Base-by-base conservation (phyloP, 2,888 invertebrate species). In the Osmoderma eremita region DNA sequence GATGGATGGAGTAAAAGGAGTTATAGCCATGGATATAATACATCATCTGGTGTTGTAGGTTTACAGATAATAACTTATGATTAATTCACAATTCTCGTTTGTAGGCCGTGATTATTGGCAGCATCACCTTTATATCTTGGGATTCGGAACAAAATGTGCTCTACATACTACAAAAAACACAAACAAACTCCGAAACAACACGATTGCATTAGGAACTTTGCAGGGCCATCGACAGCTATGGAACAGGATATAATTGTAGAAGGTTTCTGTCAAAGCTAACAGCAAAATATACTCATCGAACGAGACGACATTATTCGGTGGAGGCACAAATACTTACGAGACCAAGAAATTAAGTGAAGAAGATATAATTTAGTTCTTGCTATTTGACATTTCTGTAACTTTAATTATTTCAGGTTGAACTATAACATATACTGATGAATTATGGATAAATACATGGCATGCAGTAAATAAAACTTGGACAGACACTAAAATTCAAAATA, bases 11-110 rank as follows among this genome's bases (percentile, higher is more conserved):
- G 50, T 10, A 63, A 49, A 38, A 17, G 36, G 10, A 49, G 49
- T 12, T 63, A 63, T 36, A 49, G 30, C 12, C 63, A 51, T 41
- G 51, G 15, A 5, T 63, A 63, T 39, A 41, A 63, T 63, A 51
- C 63, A 12, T 1, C 49, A 10, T 63, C 63, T 39, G 53, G 63
- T 20, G 63, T 51, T 12, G 63, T 51, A 20, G 20, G 63, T 63
- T 24, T 45, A 1, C 13, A 51, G 6, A 54, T 15, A 39, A 13
- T 54, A 17, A 4, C 13, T 54, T 18, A 54, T 5, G n/a, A 54
- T 10, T 54, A 13, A 36, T 30, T 30, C 51, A 51, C 1, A 15
- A 22, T 13, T 10, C 13, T 54, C 24, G 15, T n/a, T 39, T 30
- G 30, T 18, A 54, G 38, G 54, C 13, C 10, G 18, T 54, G 13